Evolutionary conservation across 1,140 invertebrate species (phyloP).

Genomic region (Andricus grossulariae): DNA sequence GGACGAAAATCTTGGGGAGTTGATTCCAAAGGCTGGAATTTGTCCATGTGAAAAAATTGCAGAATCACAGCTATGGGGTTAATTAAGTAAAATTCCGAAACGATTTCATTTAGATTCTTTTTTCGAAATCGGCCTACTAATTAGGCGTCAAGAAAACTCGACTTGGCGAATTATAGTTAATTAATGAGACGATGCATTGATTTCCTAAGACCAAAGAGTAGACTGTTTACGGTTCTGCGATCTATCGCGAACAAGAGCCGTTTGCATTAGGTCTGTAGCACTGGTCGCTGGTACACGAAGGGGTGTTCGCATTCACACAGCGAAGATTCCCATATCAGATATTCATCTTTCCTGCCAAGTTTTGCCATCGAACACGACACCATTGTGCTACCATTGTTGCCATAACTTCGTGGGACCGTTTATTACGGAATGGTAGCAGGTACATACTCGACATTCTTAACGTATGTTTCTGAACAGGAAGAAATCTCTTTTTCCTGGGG

Average conservation of each 20-base stretch:
- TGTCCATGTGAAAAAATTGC: not conserved
- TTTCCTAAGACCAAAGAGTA: not conserved
- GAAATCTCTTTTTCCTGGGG: not conserved
- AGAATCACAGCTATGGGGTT: not conserved
- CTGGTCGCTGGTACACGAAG: not conserved
- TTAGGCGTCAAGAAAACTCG: not conserved
- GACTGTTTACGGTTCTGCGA: not conserved
- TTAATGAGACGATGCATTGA: constrained; percentile 27
- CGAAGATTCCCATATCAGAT: constrained; percentile 60
- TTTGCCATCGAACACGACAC: constrained; percentile 57
- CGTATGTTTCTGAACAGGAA: constrained; percentile 7
- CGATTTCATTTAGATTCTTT: not conserved
- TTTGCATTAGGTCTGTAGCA: constrained; percentile 15
- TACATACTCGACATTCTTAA: constrained; percentile 43
- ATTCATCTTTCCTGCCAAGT: constrained; percentile 58
- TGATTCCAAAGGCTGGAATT: not conserved
- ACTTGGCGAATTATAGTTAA: not conserved
- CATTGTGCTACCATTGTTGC: constrained; percentile 53
- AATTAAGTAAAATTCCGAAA: not conserved
- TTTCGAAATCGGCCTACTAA: too few relatives aligned
- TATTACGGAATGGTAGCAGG: constrained; percentile 54
- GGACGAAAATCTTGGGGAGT: too few relatives aligned
- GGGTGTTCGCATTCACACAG: constrained; percentile 57
- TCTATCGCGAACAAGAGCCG: constrained; percentile 11
- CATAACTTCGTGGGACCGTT: constrained; percentile 53